A percentile compares a stretch with the other conserved stretches of the same genome.
Conservation (phyloP, 2,888 invertebrate species). For the Eilema caniola region DNA sequence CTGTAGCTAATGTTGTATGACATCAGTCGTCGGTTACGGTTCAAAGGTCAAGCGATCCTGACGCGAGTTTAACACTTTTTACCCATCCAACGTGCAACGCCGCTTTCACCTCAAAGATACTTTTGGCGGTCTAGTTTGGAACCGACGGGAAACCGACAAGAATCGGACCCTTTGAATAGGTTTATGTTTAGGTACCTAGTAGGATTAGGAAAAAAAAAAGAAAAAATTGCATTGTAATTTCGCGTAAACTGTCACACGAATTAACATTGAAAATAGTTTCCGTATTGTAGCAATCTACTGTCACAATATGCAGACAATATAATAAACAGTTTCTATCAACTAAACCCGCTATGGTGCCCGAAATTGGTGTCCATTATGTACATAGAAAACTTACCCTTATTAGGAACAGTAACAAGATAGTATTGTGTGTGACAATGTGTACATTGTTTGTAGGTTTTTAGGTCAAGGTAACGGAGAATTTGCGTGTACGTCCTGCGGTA, state of each 20-base stretch:
- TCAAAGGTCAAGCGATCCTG: too few relatives aligned
- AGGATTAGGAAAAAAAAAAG: too few relatives aligned
- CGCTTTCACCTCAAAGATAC: too few relatives aligned
- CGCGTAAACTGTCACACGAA: neutral
- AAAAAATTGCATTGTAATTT: neutral
- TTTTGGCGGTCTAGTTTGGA: too few relatives aligned
- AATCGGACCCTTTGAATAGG: too few relatives aligned
- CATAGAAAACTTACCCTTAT: conserved; percentile 9
- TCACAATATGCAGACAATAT: neutral
- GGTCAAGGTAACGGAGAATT: conserved; percentile 22
- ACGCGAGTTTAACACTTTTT: too few relatives aligned
- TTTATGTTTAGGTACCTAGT: too few relatives aligned
- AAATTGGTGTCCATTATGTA: conserved; percentile 12
- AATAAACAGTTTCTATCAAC: conserved; percentile 8
- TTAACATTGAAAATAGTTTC: neutral
- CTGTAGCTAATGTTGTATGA: too few relatives aligned
- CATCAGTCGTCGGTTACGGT: too few relatives aligned
- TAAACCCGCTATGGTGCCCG: conserved; percentile 4
- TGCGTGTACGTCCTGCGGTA: conserved; percentile 9
- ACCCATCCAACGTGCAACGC: too few relatives aligned
- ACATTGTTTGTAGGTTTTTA: conserved; percentile 21
- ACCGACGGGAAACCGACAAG: too few relatives aligned
- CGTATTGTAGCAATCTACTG: neutral
- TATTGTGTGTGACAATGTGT: conserved; percentile 10
- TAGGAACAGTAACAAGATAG: conserved; percentile 18